Base-by-base conservation (phyloP, 2,113 vertebrate genomes). In the Myodes glareolus region DNA sequence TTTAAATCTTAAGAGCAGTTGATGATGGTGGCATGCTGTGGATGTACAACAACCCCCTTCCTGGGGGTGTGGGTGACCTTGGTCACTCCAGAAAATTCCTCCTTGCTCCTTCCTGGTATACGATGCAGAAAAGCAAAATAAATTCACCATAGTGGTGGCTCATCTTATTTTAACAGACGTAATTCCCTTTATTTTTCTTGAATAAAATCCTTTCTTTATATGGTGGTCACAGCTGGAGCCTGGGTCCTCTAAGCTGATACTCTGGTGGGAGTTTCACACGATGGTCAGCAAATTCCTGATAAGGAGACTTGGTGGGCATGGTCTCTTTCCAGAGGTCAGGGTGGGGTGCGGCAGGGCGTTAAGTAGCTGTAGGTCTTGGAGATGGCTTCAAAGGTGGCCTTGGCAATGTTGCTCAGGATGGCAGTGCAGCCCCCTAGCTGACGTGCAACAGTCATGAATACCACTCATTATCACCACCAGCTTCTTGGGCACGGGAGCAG, bases 51-150 rank as follows among this genome's bases (percentile, higher is more conserved):
- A 31, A 39, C 76, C 19, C 72, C 80, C 17, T 12, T 12, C 16
- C 7, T 94, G 39, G 70, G 67, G n/a, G 55, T 61, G 61, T 11
- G 52, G 63, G n/a, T 94, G 9, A 76, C 84, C 67, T 85, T 45
- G 81, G 14, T 86, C 50, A 58, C 27, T 31, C n/a, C 3, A 39
- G 67, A 95, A 95, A 94, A 92, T 89, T 65, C 82, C 52, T 47
- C 96, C 72, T 27, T 7, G 33, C 63, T 16, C n/a, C 0, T 81
- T 93, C 39, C 68, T 70, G 42, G 17, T 0, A 55, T 85, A 81
- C 0, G 31, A 61, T 7, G 45, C 52, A 82, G 67, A 3, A 45
- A 67, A 90, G 23, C 0, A 31, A 82, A 61, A 47, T 33, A 63
- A 90, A 23, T 88, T 90, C 3, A 75, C 2, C 0, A 0, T 0